Percentiles rank a stretch among this genome's conserved stretches.
Conservation (phyloP, 2,888 invertebrate species). For the Epinotia brunnichana region DNA sequence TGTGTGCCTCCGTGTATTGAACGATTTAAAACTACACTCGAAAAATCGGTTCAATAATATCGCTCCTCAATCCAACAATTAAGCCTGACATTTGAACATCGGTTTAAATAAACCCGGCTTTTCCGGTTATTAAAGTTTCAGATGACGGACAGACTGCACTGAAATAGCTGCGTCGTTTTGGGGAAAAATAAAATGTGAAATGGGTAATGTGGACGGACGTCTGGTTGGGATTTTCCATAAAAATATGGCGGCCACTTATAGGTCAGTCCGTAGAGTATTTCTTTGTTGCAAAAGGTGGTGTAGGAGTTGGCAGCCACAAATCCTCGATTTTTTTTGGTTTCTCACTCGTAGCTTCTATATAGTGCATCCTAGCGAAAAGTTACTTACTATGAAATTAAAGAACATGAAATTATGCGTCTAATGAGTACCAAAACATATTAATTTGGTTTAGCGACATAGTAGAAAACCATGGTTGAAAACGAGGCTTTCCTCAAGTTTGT, state of each 20-base stretch:
- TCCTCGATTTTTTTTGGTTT: too few species aligned
- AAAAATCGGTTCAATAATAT: conserved; percentile 12
- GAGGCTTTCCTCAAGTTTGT: too few species aligned
- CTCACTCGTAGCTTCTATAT: too few species aligned
- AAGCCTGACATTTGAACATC: conserved; percentile 35
- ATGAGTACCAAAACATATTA: too few species aligned
- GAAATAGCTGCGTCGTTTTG: conserved; percentile 51
- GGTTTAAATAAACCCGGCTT: conserved; percentile 52
- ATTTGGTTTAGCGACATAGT: too few species aligned
- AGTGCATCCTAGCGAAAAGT: too few species aligned
- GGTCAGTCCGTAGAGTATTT: too few species aligned
- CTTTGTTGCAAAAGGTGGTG: too few species aligned
- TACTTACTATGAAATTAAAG: too few species aligned
- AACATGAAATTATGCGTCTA: too few species aligned
- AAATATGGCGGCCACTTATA: background rate
- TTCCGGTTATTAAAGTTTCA: conserved; percentile 63
- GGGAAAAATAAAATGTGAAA: conserved; percentile 13
- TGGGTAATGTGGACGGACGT: conserved; percentile 1
- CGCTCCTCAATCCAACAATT: conserved; percentile 25
- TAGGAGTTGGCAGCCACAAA: too few species aligned
- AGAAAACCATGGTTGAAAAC: too few species aligned
- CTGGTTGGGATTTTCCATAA: background rate
- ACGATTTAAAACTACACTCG: background rate
- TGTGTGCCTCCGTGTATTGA: background rate
- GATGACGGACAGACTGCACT: conserved; percentile 48